These are phyloP conservation scores for Cephus nigrinus DNA, from an alignment of 2,888 invertebrate genomes.

Conservation along the genomic window DNA sequence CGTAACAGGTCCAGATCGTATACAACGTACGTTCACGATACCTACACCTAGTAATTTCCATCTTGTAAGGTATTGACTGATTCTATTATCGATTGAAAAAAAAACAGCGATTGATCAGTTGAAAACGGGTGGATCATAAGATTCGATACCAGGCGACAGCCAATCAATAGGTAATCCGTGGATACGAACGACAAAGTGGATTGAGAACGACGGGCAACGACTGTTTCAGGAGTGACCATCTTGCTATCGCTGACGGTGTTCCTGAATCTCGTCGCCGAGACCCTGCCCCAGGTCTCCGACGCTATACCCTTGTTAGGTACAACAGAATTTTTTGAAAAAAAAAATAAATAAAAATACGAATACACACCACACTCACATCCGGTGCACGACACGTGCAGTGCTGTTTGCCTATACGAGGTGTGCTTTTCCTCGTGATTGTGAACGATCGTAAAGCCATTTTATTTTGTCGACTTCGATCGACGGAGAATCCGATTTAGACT, in stretches of 20 bases:
- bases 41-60: neutral
- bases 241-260: slow-evolving; percentile 99
- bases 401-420: neutral
- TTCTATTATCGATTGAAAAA: neutral
- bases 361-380: neutral
- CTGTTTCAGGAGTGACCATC: slow-evolving; percentile 97
- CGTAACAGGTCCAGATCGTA: neutral
- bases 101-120: neutral
- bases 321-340: slow-evolving; percentile 64
- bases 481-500: neutral
- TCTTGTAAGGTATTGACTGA: neutral
- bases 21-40: neutral
- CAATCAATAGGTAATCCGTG: neutral
- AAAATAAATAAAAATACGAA: neutral
- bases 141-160: neutral
- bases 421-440: neutral
- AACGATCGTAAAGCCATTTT: neutral
- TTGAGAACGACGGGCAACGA: slow-evolving; percentile 56
- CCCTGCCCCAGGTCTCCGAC: slow-evolving; percentile 99
- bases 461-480: neutral
- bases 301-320: slow-evolving; percentile 99
- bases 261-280: slow-evolving; percentile 99
- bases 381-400: neutral
- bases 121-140: neutral
- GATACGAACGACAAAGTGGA: slow-evolving; percentile 32